phyloP scores from a whole-genome alignment of 2,888 invertebrate genomes.

The Lissocephala sabroskyi region DNA sequence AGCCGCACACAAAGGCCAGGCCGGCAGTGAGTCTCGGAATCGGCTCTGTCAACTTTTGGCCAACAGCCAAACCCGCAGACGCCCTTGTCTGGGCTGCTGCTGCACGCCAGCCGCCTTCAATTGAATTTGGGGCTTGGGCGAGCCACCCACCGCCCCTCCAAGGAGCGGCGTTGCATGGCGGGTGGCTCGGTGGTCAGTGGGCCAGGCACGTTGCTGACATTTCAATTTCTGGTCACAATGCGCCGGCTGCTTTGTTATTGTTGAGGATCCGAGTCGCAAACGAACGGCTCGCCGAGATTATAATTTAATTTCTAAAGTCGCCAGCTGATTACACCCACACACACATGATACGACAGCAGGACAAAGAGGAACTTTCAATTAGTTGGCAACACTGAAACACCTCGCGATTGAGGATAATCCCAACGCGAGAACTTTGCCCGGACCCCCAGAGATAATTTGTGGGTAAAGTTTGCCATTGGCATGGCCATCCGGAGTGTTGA shows the following conservation, averaged over 20 bases:
- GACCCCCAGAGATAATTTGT: constrained; percentile 6
- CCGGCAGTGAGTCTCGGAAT: constrained; percentile 7
- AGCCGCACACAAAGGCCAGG: neutral
- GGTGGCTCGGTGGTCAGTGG: neutral
- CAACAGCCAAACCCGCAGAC: constrained; percentile 18
- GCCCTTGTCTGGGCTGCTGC: neutral
- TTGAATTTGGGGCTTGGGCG: constrained; percentile 1
- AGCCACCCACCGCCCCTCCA: neutral
- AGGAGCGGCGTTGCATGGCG: neutral
- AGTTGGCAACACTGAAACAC: too few species aligned
- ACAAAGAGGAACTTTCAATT: neutral
- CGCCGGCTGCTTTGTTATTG: too few species aligned
- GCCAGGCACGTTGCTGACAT: constrained; percentile 20
- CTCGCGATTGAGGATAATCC: too few species aligned
- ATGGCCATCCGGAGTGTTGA: too few species aligned
- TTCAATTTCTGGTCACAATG: constrained; percentile 32
- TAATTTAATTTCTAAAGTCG: constrained; percentile 6
- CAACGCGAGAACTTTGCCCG: too few species aligned
- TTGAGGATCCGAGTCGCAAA: too few species aligned
- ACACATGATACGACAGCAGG: constrained; percentile 2
- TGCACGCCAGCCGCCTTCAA: neutral
- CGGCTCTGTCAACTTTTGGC: constrained; percentile 43
- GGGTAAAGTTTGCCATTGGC: neutral
- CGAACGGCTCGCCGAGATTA: neutral
- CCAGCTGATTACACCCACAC: neutral